phyloP scores from a whole-genome alignment of 2,113 vertebrate species.

The Lanius ludovicianus region DNA sequence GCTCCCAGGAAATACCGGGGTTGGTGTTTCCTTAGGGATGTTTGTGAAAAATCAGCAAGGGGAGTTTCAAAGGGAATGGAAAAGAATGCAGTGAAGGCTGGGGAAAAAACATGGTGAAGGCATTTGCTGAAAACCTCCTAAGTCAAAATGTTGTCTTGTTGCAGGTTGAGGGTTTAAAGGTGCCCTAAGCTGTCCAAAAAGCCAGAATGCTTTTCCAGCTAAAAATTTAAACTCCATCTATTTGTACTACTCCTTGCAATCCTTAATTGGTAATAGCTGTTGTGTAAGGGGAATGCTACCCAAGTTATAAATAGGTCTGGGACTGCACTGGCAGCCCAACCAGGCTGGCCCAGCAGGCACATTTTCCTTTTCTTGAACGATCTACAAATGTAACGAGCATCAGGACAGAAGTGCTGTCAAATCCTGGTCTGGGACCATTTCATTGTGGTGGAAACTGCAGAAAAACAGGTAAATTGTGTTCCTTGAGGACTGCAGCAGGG shows the following conservation, averaged over 20 bases:
- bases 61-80: background rate
- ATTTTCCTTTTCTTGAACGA: background rate
- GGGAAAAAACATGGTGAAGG: background rate
- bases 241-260: background rate
- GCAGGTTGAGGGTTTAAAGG: background rate
- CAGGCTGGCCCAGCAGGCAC: background rate
- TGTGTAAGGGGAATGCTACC: background rate
- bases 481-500: background rate
- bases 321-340: background rate
- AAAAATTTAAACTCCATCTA: background rate
- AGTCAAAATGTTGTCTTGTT: background rate
- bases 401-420: background rate
- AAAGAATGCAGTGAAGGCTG: background rate
- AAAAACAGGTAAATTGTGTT: background rate
- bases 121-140: background rate
- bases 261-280: constrained; percentile 18
- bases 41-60: background rate
- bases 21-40: background rate
- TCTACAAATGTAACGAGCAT: background rate
- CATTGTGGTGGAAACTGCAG: background rate
- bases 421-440: background rate
- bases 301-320: constrained; percentile 12
- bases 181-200: background rate
- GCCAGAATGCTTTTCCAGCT: background rate
- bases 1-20: background rate